phyloP scores from a whole-genome alignment of 2,888 invertebrate species.

The Odontomyia ornata region DNA sequence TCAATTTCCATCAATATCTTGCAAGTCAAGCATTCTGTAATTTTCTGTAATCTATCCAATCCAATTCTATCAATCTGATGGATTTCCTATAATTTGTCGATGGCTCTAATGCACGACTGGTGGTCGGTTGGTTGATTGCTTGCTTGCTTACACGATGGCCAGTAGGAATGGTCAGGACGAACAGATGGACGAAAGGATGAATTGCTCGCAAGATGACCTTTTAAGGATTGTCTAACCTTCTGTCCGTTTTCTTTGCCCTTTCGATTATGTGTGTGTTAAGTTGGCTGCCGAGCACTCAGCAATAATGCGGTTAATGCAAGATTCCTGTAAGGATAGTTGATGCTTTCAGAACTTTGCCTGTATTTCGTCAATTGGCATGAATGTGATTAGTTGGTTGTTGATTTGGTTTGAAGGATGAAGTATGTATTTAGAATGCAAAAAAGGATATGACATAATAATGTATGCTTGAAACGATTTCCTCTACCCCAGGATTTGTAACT shows the following conservation, averaged over 20 bases:
- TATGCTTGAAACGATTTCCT: too few relatives aligned
- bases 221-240: constrained; percentile 10
- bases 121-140: constrained; percentile 24
- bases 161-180: not conserved
- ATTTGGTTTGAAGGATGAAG: too few relatives aligned
- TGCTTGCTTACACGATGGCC: not conserved
- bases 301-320: not conserved
- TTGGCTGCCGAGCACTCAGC: not conserved
- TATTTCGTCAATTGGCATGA: not conserved
- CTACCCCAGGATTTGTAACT: too few relatives aligned
- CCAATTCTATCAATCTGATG: constrained; percentile 39
- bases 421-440: too few relatives aligned
- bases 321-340: not conserved
- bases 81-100: constrained; percentile 40
- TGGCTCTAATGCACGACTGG: constrained; percentile 21
- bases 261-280: not conserved
- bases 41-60: constrained; percentile 33
- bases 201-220: constrained; percentile 1
- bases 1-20: constrained; percentile 35
- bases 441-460: too few relatives aligned
- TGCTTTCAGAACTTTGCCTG: not conserved
- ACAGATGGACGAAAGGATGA: not conserved
- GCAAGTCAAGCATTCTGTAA: constrained; percentile 34
- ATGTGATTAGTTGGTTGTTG: not conserved
- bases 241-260: not conserved